Conservation (phyloP, 2,113 vertebrate species). For the Nothobranchius furzeri region DNA sequence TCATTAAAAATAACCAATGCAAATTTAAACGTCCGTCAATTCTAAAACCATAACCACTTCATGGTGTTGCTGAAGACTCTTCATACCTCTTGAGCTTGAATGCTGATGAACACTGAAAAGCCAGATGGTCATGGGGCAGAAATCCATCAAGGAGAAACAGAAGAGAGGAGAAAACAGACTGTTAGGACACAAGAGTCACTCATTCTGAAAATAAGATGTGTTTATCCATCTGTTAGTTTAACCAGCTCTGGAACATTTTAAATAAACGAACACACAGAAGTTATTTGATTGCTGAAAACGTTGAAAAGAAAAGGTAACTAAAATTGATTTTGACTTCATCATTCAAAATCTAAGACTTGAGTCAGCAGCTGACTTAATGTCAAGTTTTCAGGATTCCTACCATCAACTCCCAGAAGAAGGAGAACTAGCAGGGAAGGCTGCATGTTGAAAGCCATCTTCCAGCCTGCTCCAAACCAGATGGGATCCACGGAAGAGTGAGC, state of each 20-base stretch:
- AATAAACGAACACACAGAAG: slow-evolving; percentile 23
- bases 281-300: not conserved
- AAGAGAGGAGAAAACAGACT: slow-evolving; percentile 5
- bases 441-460: slow-evolving; percentile 79
- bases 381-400: slow-evolving; percentile 70
- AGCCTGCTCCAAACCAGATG: slow-evolving; percentile 44
- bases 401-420: slow-evolving; percentile 86
- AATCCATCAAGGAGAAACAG: slow-evolving; percentile 7
- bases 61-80: not conserved
- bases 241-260: not conserved
- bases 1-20: not conserved
- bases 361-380: not conserved
- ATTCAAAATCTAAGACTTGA: not conserved
- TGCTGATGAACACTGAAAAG: slow-evolving; percentile 51
- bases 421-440: slow-evolving; percentile 79
- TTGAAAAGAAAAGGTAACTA: too few species aligned
- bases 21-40: not conserved
- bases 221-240: slow-evolving; percentile 16
- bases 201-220: slow-evolving; percentile 27
- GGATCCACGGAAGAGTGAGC: slow-evolving; percentile 47
- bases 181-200: slow-evolving; percentile 23
- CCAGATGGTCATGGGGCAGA: slow-evolving; percentile 32
- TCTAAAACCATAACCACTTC: too few species aligned
- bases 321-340: not conserved
- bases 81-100: slow-evolving; percentile 69